Evolutionary conservation across 2,797 vertebrate genomes (phyloP), one percentile per base, ranked within the genome.

Genomic region (Amniataba percoides): DNA sequence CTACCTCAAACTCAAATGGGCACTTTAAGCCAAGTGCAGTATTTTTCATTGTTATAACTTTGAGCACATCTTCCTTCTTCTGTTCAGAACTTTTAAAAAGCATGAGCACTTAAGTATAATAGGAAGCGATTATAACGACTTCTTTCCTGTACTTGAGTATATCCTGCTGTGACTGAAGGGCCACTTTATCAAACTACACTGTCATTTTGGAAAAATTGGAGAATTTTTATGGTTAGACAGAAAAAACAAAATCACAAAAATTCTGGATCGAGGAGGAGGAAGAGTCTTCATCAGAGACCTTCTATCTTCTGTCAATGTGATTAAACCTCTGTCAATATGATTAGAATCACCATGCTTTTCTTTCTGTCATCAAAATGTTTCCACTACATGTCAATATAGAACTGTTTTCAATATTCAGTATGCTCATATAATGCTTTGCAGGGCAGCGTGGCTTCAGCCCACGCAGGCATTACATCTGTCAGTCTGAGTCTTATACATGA

Each of bases 121-220:
- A 71, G 57, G 58, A 80, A 74, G 55, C 84, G 53, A 85, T 89
- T 87, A 85, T 70, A 51, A 81, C 49, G 36, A 53, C 59, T 59
- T 36, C 15, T 67, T 58, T 68, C 43, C 70, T 67, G 56, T 87
- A 49, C 57, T 57, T 74, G 14, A 15, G 42, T 56, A 11, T 68
- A 31, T 74, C 34, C 63, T 43, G 43, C 57, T 70, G 49, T 2
- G 27, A 43, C 65, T 84, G 10, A 74, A 49, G 70, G 59, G 69
- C 60, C 77, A 56, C 46, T 90, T 83, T 59, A 80, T 59, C 16
- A 75, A 83, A 82, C 65, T 27, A 31, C 71, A 36, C 49, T 43
- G 77, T 43, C 52, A 80, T 89, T 84, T 79, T 52, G 27, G 48
- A 86, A 48, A 58, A 71, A 31, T 31, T 31, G 27, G 27, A 31